A percentile compares a stretch with the other conserved stretches of the same genome.
phyloP scores from a whole-genome alignment of 2,888 invertebrate genomes.

The Parascotia fuliginaria region DNA sequence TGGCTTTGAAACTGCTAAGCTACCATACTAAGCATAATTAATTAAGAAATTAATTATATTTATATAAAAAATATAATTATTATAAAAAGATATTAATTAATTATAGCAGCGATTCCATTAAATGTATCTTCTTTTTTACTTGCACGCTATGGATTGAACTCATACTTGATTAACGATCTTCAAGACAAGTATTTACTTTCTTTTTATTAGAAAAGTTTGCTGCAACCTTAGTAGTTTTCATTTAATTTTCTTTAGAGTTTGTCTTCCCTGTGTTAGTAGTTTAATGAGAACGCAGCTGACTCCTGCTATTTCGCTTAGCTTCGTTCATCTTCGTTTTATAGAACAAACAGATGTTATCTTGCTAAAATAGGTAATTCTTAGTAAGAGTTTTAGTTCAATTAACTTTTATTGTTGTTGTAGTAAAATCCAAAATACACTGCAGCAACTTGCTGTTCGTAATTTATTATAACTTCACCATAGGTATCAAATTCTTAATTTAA shows the following conservation, averaged over 20 bases:
- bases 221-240: constrained; percentile 9
- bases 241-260: constrained; percentile 21
- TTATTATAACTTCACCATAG: no score
- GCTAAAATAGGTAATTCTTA: neutral
- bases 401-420: no score
- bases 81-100: no score
- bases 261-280: constrained; percentile 10
- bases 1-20: no score
- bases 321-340: neutral
- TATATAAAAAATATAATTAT: no score
- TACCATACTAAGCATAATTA: no score
- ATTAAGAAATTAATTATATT: neutral
- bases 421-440: no score
- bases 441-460: no score
- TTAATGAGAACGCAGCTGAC: constrained; percentile 5
- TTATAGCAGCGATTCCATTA: no score
- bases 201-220: constrained; percentile 20
- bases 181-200: constrained; percentile 6
- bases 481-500: no score
- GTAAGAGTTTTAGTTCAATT: no score
- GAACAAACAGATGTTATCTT: neutral
- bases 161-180: constrained; percentile 2
- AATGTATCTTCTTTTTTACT: neutral
- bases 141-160: neutral
- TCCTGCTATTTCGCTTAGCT: neutral